phyloP scores from a whole-genome alignment of 53 echinoderm and acorn worm species.

The Arbacia lixula region DNA sequence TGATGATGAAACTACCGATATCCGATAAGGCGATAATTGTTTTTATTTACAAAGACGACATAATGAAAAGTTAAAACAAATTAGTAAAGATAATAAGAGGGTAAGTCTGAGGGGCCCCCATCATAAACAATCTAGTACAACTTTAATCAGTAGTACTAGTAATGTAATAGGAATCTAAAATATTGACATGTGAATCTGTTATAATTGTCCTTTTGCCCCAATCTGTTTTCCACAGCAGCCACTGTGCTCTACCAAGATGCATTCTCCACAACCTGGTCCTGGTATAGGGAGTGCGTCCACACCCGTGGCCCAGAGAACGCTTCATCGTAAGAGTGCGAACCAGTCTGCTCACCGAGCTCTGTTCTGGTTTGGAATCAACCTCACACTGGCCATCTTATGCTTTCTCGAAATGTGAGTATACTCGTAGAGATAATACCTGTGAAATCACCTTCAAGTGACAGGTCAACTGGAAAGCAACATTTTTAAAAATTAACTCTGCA shows the following conservation, averaged over 20 bases:
- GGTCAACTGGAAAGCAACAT: neutral
- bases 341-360: slow-evolving; percentile 76
- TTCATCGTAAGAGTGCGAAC: slow-evolving; percentile 71
- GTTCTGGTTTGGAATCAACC: slow-evolving; percentile 78
- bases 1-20: too few species aligned
- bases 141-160: too few species aligned
- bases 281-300: slow-evolving; percentile 77
- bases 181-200: too few species aligned
- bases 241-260: neutral
- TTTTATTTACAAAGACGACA: too few species aligned
- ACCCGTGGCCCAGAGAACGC: slow-evolving; percentile 61
- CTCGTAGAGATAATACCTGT: neutral
- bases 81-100: too few species aligned
- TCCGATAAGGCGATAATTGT: too few species aligned
- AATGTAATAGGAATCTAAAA: too few species aligned
- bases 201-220: too few species aligned
- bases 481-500: neutral
- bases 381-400: slow-evolving; percentile 76
- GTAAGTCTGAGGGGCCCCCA: too few species aligned
- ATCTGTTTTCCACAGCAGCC: too few species aligned
- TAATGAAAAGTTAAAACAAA: too few species aligned
- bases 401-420: slow-evolving; percentile 88
- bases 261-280: neutral
- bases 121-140: neutral
- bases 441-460: neutral